phyloP scores from a whole-genome alignment of 2,888 invertebrate species.

The Agrotis clavis region DNA sequence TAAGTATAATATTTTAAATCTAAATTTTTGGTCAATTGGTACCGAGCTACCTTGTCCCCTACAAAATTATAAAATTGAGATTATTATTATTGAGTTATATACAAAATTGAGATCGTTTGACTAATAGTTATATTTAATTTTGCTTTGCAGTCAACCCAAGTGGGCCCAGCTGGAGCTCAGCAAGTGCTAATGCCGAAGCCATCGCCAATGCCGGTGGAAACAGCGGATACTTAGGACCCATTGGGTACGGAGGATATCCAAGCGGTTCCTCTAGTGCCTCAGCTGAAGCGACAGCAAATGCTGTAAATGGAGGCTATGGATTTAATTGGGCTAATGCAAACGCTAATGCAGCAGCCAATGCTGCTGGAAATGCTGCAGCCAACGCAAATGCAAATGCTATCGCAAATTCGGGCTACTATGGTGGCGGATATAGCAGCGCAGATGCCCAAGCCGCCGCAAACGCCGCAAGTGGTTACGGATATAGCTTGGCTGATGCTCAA shows the following conservation, averaged over 20 bases:
- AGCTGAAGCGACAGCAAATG: conserved; percentile 42
- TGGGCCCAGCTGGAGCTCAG: conserved; percentile 42
- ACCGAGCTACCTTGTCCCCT: no score
- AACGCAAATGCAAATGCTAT: conserved; percentile 41
- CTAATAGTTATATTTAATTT: background rate
- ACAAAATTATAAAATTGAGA: no score
- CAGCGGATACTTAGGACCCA: conserved; percentile 31
- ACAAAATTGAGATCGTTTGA: background rate
- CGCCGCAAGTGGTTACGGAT: conserved; percentile 22
- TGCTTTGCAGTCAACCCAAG: conserved; percentile 26
- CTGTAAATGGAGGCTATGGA: conserved; percentile 35
- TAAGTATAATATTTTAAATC: background rate
- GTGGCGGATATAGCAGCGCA: conserved; percentile 34
- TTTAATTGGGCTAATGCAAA: conserved; percentile 35
- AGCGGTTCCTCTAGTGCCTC: conserved; percentile 47
- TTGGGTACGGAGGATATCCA: conserved; percentile 31
- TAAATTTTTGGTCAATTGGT: no score
- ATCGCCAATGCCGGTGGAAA: conserved; percentile 23
- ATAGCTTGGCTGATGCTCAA: conserved; percentile 17
- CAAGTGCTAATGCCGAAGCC: conserved; percentile 40
- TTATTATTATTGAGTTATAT: no score
- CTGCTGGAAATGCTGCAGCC: conserved; percentile 32
- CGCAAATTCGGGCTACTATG: conserved; percentile 22
- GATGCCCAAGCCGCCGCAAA: conserved; percentile 36
- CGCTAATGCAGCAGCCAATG: conserved; percentile 36